Percentiles rank a stretch among this genome's conserved stretches.
Evolutionary conservation across 1,140 invertebrate species (phyloP).

Genomic region (Leguminivora glycinivorella): DNA sequence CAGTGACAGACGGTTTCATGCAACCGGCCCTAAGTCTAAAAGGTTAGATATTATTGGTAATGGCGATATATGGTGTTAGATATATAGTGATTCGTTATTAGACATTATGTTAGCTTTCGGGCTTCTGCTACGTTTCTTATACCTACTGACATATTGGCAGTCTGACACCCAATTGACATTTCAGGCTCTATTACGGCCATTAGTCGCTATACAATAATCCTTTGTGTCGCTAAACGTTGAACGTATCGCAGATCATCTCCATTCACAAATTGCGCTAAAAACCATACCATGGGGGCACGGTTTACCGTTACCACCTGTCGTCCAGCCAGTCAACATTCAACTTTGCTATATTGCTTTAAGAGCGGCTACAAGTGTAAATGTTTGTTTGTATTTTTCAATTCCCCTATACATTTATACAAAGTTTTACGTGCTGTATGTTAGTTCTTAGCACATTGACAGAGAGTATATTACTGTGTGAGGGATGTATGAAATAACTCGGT

Average conservation of each 20-base stretch:
- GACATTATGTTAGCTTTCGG: no score
- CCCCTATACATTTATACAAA: not conserved
- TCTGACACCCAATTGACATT: not conserved
- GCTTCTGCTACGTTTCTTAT: not conserved
- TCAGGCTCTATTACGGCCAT: slow-evolving; percentile 1
- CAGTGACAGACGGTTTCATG: no score
- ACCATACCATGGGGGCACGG: not conserved
- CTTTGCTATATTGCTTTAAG: not conserved
- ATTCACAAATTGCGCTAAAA: slow-evolving; percentile 28
- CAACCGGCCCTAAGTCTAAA: no score
- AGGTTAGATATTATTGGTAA: no score
- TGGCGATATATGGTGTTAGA: no score
- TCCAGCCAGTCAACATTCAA: not conserved
- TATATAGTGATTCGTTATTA: no score
- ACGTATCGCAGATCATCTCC: slow-evolving; percentile 26
- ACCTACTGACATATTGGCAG: not conserved
- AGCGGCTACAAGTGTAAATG: not conserved
- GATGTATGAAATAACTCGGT: not conserved
- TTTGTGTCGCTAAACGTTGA: slow-evolving; percentile 16
- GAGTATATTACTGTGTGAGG: not conserved
- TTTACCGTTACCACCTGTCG: not conserved
- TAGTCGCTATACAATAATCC: slow-evolving; percentile 16
- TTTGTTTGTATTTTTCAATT: slow-evolving; percentile 12
- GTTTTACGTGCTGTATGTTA: not conserved
- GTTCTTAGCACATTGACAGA: not conserved